Evolutionary conservation across 1,140 invertebrate species (phyloP).

Genomic region (Heliothis subflexa): DNA sequence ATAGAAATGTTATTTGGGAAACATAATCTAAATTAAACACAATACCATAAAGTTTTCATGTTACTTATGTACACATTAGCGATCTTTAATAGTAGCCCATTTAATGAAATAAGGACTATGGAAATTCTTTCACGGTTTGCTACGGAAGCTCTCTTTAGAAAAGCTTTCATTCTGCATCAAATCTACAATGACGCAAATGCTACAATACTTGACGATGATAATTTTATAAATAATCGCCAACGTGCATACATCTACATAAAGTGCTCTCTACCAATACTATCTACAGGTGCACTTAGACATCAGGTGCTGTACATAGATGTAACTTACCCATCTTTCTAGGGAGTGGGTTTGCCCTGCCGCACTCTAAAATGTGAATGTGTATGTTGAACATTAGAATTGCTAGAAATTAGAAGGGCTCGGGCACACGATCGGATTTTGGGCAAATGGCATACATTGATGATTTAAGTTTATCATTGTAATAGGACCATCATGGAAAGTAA

Average conservation of each 20-base stretch:
- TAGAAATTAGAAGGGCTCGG: background rate
- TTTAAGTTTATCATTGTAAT: too few relatives aligned
- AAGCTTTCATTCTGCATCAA: background rate
- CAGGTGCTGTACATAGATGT: slow-evolving; percentile 25
- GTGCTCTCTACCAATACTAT: background rate
- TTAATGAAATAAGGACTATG: background rate
- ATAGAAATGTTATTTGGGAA: too few relatives aligned
- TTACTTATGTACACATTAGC: background rate
- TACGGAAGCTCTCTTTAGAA: background rate
- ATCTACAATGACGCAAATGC: background rate
- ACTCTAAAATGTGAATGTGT: slow-evolving; percentile 80
- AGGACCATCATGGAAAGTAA: too few relatives aligned
- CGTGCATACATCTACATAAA: background rate
- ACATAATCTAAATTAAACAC: background rate
- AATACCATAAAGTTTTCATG: background rate
- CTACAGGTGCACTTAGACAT: slow-evolving; percentile 14
- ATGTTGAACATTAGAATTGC: slow-evolving; percentile 51
- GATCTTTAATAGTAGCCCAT: background rate
- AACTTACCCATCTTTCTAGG: slow-evolving; percentile 84
- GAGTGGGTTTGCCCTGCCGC: slow-evolving; percentile 82
- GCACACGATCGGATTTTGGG: slow-evolving; percentile 8
- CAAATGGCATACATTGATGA: background rate
- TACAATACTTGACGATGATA: background rate
- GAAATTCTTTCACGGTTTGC: background rate
- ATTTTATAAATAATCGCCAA: background rate